A percentile compares a stretch with the other conserved stretches of the same genome.
These are phyloP conservation scores for Danionella cerebrum DNA, from an alignment of 2,113 vertebrate genomes.

Conservation along the genomic window DNA sequence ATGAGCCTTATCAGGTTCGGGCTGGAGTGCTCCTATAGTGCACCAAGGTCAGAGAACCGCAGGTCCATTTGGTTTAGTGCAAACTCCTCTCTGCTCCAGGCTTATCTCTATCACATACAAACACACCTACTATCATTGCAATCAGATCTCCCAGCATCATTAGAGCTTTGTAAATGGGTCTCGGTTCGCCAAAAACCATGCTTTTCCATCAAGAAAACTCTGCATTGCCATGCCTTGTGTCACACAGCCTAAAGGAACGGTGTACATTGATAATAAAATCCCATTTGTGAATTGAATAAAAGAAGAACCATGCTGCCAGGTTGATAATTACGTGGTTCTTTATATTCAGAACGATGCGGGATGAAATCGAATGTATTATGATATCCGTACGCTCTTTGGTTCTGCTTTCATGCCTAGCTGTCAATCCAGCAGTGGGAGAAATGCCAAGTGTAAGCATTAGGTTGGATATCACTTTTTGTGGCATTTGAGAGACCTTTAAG, in stretches of 20 bases:
- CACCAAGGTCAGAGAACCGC: conserved; percentile 11
- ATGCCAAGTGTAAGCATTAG: conserved; percentile 7
- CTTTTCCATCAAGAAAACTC: conserved; percentile 39
- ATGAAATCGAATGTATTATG: background rate
- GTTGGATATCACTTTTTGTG: background rate
- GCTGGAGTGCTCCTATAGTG: background rate
- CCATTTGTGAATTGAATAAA: background rate
- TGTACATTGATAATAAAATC: conserved; percentile 11
- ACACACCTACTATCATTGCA: conserved; percentile 54
- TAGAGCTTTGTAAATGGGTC: conserved; percentile 42
- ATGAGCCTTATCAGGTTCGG: background rate
- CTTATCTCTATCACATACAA: conserved; percentile 62
- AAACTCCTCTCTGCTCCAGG: conserved; percentile 7
- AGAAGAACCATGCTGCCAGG: background rate
- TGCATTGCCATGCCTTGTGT: conserved; percentile 34
- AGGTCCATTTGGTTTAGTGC: conserved; percentile 30
- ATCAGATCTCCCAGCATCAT: conserved; percentile 58
- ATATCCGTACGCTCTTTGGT: background rate
- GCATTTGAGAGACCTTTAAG: conserved; percentile 21
- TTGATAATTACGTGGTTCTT: background rate
- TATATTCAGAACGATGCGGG: background rate
- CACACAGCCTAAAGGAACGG: no score
- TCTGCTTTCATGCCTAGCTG: conserved; percentile 3
- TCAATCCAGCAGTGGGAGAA: background rate
- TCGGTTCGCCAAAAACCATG: conserved; percentile 41